Base-by-base conservation (phyloP, 35 echinoderm and acorn worm genomes). In the Hemicentrotus pulcherrimus region DNA sequence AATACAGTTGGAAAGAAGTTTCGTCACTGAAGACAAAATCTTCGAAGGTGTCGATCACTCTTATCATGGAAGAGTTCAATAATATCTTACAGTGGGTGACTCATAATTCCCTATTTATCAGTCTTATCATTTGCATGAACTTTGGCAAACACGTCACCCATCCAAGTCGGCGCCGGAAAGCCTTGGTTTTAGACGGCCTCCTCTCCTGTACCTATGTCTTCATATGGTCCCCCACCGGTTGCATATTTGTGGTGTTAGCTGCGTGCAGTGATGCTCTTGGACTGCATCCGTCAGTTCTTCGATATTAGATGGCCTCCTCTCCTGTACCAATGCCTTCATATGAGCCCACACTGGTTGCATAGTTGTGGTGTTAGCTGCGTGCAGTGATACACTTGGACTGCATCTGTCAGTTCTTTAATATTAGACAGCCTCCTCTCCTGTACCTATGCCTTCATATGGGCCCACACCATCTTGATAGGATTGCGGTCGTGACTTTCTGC, bases 401-500 rank as follows among this genome's bases (percentile, higher is more conserved):
- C 35, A 13, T 94, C 3, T 2, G 22, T 18, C 14, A 94, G 92
- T 47, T 94, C 15, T 11, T 47, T 47, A 4, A 50, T 90, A 31
- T 35, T 90, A 35, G 88, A 35, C 14, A 2, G 88, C 16, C 16
- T 31, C 32, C 32, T 15, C 15, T 28, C 12, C 32, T 90, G 2
- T 31, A 94, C 46, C 46, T 9, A 60, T 14, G 22, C 45, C 47
- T 94, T 94, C 92, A 94, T 19, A 16, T 47, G 46, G 46, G 10
- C 47, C 92, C 92, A 94, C 15, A 94, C 46, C 46, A 50, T 94
- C 47, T 94, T 47, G 47, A 94, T 94, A 1, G 2, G 92, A 32
- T 94, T 94, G 46, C 4, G 46, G 32, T 94, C 92, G 2, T 3
- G 92, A 19, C 31, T 47, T 55, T 94, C 92, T 94, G 92, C 14